Percentiles rank a stretch among this genome's conserved stretches.
Evolutionary conservation across 2,888 invertebrate species (phyloP).

Genomic region (Acronicta aceris): DNA sequence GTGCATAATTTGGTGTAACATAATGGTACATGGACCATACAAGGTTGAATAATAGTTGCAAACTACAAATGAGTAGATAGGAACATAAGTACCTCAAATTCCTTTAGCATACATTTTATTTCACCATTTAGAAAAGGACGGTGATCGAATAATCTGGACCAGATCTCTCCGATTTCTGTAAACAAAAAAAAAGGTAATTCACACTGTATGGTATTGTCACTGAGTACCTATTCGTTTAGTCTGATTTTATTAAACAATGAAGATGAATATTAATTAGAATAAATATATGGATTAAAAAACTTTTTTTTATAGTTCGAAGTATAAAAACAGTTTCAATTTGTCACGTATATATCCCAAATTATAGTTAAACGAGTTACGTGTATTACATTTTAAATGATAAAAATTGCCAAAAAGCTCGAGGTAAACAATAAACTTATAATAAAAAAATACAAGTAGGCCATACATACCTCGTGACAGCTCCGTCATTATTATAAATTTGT

Average conservation of each 20-base stretch:
- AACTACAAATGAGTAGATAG: no score
- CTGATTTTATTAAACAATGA: no score
- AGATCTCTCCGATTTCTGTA: slow-evolving; percentile 94
- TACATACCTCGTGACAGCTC: slow-evolving; percentile 86
- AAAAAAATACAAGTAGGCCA: slow-evolving; percentile 44
- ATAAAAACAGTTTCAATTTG: no score
- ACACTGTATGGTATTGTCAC: no score
- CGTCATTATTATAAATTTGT: slow-evolving; percentile 73
- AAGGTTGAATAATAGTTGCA: no score
- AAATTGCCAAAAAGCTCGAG: slow-evolving; percentile 10
- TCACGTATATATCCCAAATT: neutral
- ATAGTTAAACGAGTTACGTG: neutral
- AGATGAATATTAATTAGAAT: no score
- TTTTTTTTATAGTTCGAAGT: no score
- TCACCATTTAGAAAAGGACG: slow-evolving; percentile 95
- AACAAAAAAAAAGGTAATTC: slow-evolving; percentile 47
- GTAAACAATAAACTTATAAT: slow-evolving; percentile 35
- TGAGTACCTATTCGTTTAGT: no score
- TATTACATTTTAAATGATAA: neutral
- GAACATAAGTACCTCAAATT: slow-evolving; percentile 93
- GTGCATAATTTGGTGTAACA: no score
- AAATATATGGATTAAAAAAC: no score
- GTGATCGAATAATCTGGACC: slow-evolving; percentile 96
- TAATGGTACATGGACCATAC: no score
- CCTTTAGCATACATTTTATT: slow-evolving; percentile 94